These are phyloP conservation scores for Homarus americanus DNA, from an alignment of 1,140 invertebrate species.

Conservation along the genomic window DNA sequence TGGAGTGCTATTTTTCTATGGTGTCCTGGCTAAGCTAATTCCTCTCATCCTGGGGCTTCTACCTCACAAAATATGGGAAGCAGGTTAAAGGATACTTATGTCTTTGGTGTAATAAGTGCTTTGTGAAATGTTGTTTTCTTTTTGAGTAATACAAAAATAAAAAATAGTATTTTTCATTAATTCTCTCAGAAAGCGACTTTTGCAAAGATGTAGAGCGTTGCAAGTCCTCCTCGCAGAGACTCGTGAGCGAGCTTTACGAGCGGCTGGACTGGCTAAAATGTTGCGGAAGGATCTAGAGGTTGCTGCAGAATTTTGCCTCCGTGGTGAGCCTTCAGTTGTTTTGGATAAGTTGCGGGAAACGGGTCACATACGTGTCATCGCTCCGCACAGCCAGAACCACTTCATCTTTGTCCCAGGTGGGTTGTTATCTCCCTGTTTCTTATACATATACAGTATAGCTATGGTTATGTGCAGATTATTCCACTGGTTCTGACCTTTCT, in stretches of 20 bases:
- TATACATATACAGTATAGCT: no score
- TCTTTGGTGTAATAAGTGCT: no score
- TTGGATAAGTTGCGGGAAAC: slow-evolving; percentile 78
- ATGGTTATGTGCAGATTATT: no score
- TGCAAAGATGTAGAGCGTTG: slow-evolving; percentile 86
- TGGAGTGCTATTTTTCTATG: no score
- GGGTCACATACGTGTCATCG: slow-evolving; percentile 78
- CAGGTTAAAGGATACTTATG: no score
- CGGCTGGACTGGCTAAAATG: slow-evolving; percentile 87
- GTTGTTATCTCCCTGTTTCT: no score
- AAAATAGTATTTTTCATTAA: slow-evolving; percentile 16
- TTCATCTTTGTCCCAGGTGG: slow-evolving; percentile 79
- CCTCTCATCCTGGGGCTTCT: no score
- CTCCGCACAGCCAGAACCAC: slow-evolving; percentile 78
- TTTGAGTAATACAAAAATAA: background rate
- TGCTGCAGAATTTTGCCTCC: slow-evolving; percentile 79
- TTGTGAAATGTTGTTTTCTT: background rate
- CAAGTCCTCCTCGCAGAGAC: slow-evolving; percentile 88
- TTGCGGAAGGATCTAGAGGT: slow-evolving; percentile 86
- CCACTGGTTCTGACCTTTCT: no score
- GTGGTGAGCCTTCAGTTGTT: slow-evolving; percentile 76
- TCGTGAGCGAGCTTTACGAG: slow-evolving; percentile 88
- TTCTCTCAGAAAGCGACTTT: slow-evolving; percentile 81
- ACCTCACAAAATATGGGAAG: no score
- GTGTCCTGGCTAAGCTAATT: no score